A percentile compares a stretch with the other conserved stretches of the same genome.
These are phyloP conservation scores for Epiblema foenella DNA, from an alignment of 2,888 invertebrate species.

Conservation along the genomic window DNA sequence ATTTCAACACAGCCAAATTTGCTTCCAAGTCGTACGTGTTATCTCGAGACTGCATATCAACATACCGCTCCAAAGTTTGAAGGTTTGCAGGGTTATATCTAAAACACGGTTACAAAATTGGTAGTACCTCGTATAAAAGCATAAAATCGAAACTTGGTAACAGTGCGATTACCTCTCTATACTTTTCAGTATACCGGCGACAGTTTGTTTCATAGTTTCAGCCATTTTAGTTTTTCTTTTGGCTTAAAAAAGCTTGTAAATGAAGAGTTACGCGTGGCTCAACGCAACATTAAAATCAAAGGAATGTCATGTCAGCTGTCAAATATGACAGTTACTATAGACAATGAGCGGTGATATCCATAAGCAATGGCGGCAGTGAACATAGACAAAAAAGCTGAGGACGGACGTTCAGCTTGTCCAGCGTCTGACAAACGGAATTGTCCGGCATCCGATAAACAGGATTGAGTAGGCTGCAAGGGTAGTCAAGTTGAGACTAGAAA, in stretches of 20 bases:
- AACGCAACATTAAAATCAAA: constrained; percentile 8
- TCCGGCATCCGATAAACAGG: too few relatives aligned
- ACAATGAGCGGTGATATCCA: neutral
- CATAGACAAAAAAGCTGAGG: too few relatives aligned
- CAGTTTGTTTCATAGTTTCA: constrained; percentile 93
- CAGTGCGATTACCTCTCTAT: constrained; percentile 91
- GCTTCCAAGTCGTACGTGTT: constrained; percentile 99
- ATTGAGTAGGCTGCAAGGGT: too few relatives aligned
- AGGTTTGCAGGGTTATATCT: constrained; percentile 99
- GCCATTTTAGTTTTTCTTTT: constrained; percentile 82
- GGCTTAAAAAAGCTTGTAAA: constrained; percentile 12
- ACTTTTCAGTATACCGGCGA: constrained; percentile 94
- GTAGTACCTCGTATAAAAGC: constrained; percentile 40
- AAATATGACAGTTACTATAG: neutral
- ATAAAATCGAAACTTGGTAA: constrained; percentile 1
- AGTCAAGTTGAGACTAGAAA: too few relatives aligned
- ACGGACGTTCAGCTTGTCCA: too few relatives aligned
- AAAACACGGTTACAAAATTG: constrained; percentile 51
- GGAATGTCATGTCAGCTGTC: constrained; percentile 28
- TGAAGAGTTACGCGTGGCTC: constrained; percentile 38
- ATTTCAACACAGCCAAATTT: constrained; percentile 97
- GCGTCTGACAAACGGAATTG: too few relatives aligned
- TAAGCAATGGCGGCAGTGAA: too few relatives aligned
- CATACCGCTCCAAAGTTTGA: constrained; percentile 94
- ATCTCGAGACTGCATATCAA: constrained; percentile 96